Percentiles rank a stretch among this genome's conserved stretches.
Conservation (phyloP, 2,113 vertebrate species). For the Cebidichthys violaceus region DNA sequence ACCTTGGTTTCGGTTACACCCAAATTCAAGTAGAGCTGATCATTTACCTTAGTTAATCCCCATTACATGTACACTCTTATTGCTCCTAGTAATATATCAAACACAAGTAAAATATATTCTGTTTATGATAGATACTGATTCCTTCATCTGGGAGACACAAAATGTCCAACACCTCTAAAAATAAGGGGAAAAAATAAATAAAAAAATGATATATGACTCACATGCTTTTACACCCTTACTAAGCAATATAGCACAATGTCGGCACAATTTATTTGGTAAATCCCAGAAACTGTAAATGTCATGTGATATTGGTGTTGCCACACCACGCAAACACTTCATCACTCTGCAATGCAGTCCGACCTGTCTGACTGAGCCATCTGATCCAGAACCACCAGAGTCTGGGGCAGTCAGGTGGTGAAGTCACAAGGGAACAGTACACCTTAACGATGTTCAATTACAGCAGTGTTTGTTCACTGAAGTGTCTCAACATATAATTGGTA, state of each 20-base stretch:
- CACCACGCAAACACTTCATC: background rate
- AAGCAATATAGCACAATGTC: background rate
- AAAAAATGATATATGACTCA: background rate
- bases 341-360: background rate
- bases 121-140: background rate
- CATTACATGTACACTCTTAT: background rate
- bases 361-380: rapidly evolving
- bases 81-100: background rate
- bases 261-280: background rate
- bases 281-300: background rate
- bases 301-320: background rate
- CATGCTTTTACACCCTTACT: background rate
- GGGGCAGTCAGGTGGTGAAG: background rate
- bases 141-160: background rate
- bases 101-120: background rate
- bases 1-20: slow-evolving; percentile 60
- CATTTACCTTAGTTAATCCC: background rate
- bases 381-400: too few species aligned
- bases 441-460: background rate
- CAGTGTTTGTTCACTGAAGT: background rate
- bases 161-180: background rate
- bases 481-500: background rate
- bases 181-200: too few species aligned
- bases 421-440: background rate
- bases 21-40: background rate